Conservation (phyloP, 2,888 invertebrate genomes). For the Pristionchus mayeri region DNA sequence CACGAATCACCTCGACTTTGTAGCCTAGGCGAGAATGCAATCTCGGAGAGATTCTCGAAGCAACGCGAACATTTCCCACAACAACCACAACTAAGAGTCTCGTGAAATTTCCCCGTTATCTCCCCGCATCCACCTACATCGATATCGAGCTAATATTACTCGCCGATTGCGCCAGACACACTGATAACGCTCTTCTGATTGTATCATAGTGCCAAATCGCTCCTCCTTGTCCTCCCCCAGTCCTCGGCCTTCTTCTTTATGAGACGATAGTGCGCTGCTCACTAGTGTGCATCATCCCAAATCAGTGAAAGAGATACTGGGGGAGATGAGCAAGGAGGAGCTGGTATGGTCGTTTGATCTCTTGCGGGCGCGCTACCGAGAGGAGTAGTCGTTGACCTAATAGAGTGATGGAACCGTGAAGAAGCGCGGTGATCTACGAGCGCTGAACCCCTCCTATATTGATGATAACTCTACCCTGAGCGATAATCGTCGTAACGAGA, state of each 20-base stretch:
- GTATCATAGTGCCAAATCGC: background rate
- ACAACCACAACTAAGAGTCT: background rate
- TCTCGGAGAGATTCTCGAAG: background rate
- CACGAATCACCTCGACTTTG: background rate
- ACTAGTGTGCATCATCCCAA: background rate
- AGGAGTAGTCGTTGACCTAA: constrained; percentile 36
- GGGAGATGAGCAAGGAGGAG: constrained; percentile 7
- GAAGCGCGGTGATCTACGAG: background rate
- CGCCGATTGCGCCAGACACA: background rate
- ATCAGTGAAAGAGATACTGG: constrained; percentile 33
- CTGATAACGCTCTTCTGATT: constrained; percentile 15
- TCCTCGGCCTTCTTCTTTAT: background rate
- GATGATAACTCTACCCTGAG: background rate
- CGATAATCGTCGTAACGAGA: constrained; percentile 14
- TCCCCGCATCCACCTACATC: constrained; percentile 23
- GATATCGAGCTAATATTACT: background rate
- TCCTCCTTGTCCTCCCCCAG: background rate
- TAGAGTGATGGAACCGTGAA: background rate
- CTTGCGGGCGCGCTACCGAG: background rate
- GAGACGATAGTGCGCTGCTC: constrained; percentile 19
- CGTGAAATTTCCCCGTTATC: background rate
- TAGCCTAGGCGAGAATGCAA: background rate
- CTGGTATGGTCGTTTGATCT: background rate
- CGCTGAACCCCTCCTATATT: background rate
- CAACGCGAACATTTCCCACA: background rate